These are phyloP conservation scores for Lacanobia wlatinum DNA, from an alignment of 2,888 invertebrate species.

Conservation along the genomic window DNA sequence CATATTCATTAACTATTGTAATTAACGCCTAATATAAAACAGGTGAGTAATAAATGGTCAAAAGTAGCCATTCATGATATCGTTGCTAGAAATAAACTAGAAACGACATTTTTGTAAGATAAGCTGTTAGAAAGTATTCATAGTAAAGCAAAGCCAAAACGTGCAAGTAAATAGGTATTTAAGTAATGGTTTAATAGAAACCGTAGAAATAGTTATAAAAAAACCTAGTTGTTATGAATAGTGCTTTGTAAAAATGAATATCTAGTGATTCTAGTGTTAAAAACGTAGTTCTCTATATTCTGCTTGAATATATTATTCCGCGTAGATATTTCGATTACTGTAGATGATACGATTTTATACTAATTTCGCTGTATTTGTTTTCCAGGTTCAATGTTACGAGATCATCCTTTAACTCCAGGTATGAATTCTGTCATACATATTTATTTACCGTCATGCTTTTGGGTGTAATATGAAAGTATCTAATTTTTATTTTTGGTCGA, in stretches of 20 bases:
- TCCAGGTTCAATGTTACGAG: constrained; percentile 89
- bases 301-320: constrained; percentile 18
- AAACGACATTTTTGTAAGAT: neutral
- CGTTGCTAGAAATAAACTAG: neutral
- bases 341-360: neutral
- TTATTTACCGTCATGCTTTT: neutral
- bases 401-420: constrained; percentile 89
- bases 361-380: constrained; percentile 58
- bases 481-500: constrained; percentile 20
- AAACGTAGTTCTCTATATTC: constrained; percentile 1
- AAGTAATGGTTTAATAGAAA: neutral
- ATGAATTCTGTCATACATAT: neutral
- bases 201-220: neutral
- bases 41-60: constrained; percentile 14
- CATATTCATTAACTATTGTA: neutral
- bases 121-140: neutral
- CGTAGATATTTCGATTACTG: neutral
- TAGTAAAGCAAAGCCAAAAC: neutral
- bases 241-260: constrained; percentile 2
- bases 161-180: neutral
- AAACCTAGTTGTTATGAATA: neutral
- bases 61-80: neutral
- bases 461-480: neutral
- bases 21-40: constrained; percentile 23
- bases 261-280: neutral